A percentile compares a stretch with the other conserved stretches of the same genome.
These are phyloP conservation scores for Akabosia matsudoensis DNA, from an alignment of 1,140 invertebrate species.

Conservation along the genomic window DNA sequence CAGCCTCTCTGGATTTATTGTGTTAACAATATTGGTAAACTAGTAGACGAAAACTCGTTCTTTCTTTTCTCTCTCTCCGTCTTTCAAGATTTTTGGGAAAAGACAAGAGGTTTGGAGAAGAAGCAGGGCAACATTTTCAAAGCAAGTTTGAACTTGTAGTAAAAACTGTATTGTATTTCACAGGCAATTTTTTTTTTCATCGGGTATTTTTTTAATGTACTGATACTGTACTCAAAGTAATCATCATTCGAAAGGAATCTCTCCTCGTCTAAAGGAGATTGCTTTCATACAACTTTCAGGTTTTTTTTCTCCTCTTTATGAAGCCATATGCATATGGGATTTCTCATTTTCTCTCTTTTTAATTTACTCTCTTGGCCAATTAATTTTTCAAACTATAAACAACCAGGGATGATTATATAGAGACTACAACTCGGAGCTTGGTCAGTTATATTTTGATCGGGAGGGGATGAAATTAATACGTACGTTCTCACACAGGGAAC, in stretches of 20 bases:
- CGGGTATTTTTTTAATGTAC: no score
- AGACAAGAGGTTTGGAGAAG: not conserved
- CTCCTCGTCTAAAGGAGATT: not conserved
- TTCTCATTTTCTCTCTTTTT: not conserved
- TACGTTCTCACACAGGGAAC: not conserved
- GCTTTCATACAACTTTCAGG: not conserved
- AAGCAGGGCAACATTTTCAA: not conserved
- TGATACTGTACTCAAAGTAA: no score
- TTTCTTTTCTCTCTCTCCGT: not conserved
- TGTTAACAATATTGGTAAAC: not conserved
- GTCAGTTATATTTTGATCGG: not conserved
- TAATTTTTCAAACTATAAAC: slow-evolving; percentile 1
- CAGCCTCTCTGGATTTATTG: not conserved
- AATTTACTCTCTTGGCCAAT: slow-evolving; percentile 8
- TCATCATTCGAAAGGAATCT: no score
- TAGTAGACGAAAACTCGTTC: not conserved
- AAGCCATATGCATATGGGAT: no score
- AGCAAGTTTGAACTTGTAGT: not conserved
- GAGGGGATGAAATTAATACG: not conserved
- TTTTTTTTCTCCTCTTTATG: no score
- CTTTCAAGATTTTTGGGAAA: not conserved
- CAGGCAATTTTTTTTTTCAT: no score
- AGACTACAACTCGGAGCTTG: not conserved
- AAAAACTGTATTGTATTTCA: not conserved
- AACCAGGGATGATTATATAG: not conserved